Evolutionary conservation across 2,797 vertebrate species (phyloP), one percentile per base, ranked within the genome.

Genomic region (Sebastes nivosus): DNA sequence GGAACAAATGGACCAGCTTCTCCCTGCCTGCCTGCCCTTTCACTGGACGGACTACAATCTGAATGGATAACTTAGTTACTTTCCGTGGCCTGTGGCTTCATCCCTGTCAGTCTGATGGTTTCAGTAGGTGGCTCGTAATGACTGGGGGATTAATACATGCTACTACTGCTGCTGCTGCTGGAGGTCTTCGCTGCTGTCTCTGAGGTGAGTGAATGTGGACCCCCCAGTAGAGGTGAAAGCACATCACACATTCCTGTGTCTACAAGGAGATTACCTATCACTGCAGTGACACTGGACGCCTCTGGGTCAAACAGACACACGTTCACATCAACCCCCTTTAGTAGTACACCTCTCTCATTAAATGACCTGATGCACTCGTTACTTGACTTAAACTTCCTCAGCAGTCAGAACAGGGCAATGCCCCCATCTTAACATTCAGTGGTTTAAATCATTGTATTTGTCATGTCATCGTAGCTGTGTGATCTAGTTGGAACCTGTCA

Each of bases 31-130:
- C 66, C 83, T 70, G 75, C 67, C 69, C 38, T 89, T 88, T 87
- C 84, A 81, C 77, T 82, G 54, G 32, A 74, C 54, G 70, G 65
- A 86, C 77, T 27, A 50, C 74, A 82, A 88, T 88, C 72, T 90
- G 86, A 94, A 95, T 85, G 78, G 84, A 65, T 92, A 93, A 93
- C 85, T 93, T 29, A 83, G 88, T 94, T 94, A 84, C 88, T 93
- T 87, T 87, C 65, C 69, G n/a, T 13, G 1, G 84, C 86, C 83
- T 75, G 87, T 83, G 82, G 87, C 68, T 80, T 84, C 76, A 52
- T 84, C 70, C 80, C 82, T 87, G 92, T 91, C 91, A 86, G 61
- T 55, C 82, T 93, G 94, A 93, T 70, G 79, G 66, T 58, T 81
- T 67, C 76, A 78, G 83, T 90, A 69, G 86, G 84, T 92, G 87